Conservation (phyloP, 2,888 invertebrate genomes). For the Apodemia zela region DNA sequence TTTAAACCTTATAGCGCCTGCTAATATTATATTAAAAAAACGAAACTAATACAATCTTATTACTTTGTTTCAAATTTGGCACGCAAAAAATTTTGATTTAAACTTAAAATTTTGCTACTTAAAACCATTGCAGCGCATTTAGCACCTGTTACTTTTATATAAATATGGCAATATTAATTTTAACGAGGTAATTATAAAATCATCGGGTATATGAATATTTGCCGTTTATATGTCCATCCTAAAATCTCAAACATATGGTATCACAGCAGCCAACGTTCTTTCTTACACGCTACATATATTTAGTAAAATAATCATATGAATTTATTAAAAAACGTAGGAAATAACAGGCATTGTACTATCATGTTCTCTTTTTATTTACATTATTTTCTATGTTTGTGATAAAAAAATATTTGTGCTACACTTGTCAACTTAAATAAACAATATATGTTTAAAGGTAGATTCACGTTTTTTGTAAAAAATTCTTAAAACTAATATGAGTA, state of each 20-base stretch:
- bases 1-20: slow-evolving; percentile 46
- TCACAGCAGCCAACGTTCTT: slow-evolving; percentile 65
- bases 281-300: slow-evolving; percentile 53
- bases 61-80: slow-evolving; percentile 42
- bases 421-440: not conserved
- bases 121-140: slow-evolving; percentile 26
- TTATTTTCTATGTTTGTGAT: not conserved
- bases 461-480: slow-evolving; percentile 29
- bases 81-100: slow-evolving; percentile 29
- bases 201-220: slow-evolving; percentile 17
- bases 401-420: slow-evolving; percentile 4
- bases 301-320: slow-evolving; percentile 5
- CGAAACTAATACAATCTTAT: slow-evolving; percentile 33
- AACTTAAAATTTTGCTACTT: slow-evolving; percentile 28
- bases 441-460: not conserved
- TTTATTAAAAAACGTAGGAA: slow-evolving; percentile 13
- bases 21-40: slow-evolving; percentile 38
- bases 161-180: slow-evolving; percentile 23
- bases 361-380: slow-evolving; percentile 1
- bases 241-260: slow-evolving; percentile 55
- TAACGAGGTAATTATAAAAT: slow-evolving; percentile 20
- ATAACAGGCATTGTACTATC: slow-evolving; percentile 10
- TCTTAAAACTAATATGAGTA: slow-evolving; percentile 44
- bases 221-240: slow-evolving; percentile 36
- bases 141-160: slow-evolving; percentile 28